phyloP scores from a whole-genome alignment of 2,888 invertebrate genomes.

The Phaedon cochleariae region DNA sequence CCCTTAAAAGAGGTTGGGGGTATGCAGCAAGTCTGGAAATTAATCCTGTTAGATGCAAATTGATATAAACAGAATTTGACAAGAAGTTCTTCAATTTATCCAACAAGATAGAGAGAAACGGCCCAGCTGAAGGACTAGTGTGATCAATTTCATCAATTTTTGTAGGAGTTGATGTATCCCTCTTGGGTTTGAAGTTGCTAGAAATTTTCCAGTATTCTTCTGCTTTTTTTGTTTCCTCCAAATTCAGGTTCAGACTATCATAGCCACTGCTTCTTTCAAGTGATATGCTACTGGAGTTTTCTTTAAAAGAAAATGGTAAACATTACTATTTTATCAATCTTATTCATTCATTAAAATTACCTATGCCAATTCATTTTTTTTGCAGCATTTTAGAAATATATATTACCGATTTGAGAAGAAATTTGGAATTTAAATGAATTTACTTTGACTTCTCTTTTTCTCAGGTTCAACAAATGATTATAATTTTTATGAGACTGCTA shows the following conservation, averaged over 20 bases:
- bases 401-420: too few relatives aligned
- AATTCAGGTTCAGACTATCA: conserved; percentile 73
- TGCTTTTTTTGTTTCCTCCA: conserved; percentile 63
- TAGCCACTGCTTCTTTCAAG: conserved; percentile 82
- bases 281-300: conserved; percentile 69
- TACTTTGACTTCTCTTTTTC: too few relatives aligned
- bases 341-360: too few relatives aligned
- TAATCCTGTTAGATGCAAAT: conserved; percentile 87
- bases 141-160: conserved; percentile 62
- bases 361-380: too few relatives aligned
- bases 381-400: too few relatives aligned
- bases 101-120: conserved; percentile 83
- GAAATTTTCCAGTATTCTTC: conserved; percentile 60
- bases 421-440: too few relatives aligned
- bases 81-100: conserved; percentile 84
- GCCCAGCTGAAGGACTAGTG: conserved; percentile 67
- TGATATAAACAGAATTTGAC: conserved; percentile 83
- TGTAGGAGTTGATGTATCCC: conserved; percentile 31
- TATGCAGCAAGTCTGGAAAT: conserved; percentile 86
- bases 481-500: too few relatives aligned
- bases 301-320: too few relatives aligned
- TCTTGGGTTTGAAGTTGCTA: conserved; percentile 40
- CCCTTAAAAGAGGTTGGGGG: conserved; percentile 87
- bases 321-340: too few relatives aligned
- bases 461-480: too few relatives aligned